Evolutionary conservation across 2,888 invertebrate genomes (phyloP).

Genomic region (Muscina levida): DNA sequence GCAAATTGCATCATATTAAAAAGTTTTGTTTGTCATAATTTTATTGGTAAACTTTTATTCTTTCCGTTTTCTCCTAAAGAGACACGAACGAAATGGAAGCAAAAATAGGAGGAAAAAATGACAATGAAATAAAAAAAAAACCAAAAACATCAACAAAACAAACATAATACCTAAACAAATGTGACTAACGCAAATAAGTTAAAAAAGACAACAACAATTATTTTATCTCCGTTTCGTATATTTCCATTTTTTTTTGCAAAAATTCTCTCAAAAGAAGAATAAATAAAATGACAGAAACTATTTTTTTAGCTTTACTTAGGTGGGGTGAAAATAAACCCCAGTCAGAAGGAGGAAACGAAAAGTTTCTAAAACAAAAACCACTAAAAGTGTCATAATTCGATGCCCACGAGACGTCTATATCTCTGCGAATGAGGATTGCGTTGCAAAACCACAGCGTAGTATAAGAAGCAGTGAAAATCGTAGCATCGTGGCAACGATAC

Average conservation of each 20-base stretch:
- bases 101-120: conserved; percentile 39
- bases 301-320: neutral
- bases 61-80: conserved; percentile 27
- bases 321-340: conserved; percentile 31
- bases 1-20: conserved; percentile 73
- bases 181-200: conserved; percentile 13
- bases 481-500: neutral
- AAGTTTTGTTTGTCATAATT: conserved; percentile 72
- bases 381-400: conserved; percentile 78
- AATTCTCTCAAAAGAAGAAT: conserved; percentile 14
- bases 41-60: conserved; percentile 74
- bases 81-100: conserved; percentile 13
- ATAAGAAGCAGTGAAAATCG: too few species aligned
- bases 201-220: conserved; percentile 3
- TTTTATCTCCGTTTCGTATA: too few species aligned
- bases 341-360: conserved; percentile 49
- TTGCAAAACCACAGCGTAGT: conserved; percentile 47
- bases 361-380: conserved; percentile 67
- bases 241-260: neutral
- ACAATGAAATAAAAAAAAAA: conserved; percentile 32
- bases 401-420: conserved; percentile 76
- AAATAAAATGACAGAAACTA: conserved; percentile 32
- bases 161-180: conserved; percentile 58
- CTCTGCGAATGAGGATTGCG: conserved; percentile 59
- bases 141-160: conserved; percentile 48